Percentiles rank a stretch among this genome's conserved stretches.
Conservation (phyloP, 2,888 invertebrate genomes). For the Calephelis perditalis region DNA sequence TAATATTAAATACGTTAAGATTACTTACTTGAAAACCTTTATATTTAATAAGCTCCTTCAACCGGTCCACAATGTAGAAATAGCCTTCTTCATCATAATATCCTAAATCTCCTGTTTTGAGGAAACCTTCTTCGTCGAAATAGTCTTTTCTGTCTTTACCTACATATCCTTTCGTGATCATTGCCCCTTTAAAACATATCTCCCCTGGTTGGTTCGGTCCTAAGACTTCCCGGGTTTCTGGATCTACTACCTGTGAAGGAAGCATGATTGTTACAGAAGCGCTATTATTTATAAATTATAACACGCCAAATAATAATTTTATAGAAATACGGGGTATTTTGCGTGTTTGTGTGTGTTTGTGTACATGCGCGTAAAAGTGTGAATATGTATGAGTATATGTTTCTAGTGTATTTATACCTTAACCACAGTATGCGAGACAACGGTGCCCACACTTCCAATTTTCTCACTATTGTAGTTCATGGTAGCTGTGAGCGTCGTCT, state of each 20-base stretch:
- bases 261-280: too few species aligned
- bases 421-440: slow-evolving; percentile 36
- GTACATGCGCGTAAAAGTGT: too few species aligned
- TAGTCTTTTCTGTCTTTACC: slow-evolving; percentile 64
- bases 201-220: slow-evolving; percentile 86
- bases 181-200: slow-evolving; percentile 85
- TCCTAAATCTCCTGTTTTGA: slow-evolving; percentile 75
- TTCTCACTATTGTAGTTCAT: slow-evolving; percentile 33
- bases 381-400: too few species aligned
- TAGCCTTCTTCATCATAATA: slow-evolving; percentile 56
- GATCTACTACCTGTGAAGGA: slow-evolving; percentile 59
- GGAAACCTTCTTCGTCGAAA: slow-evolving; percentile 88
- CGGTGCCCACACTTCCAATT: slow-evolving; percentile 46
- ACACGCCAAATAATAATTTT: too few species aligned
- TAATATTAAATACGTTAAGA: too few species aligned
- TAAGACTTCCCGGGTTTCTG: slow-evolving; percentile 77
- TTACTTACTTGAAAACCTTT: slow-evolving; percentile 39
- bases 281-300: too few species aligned
- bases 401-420: slow-evolving; percentile 40
- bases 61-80: slow-evolving; percentile 54
- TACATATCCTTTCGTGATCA: slow-evolving; percentile 90
- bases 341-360: too few species aligned
- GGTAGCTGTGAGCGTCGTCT: slow-evolving; percentile 41
- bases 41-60: slow-evolving; percentile 65
- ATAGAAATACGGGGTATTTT: too few species aligned